Conservation (phyloP, 1,140 invertebrate species). For the Zaprionus nigranus region DNA sequence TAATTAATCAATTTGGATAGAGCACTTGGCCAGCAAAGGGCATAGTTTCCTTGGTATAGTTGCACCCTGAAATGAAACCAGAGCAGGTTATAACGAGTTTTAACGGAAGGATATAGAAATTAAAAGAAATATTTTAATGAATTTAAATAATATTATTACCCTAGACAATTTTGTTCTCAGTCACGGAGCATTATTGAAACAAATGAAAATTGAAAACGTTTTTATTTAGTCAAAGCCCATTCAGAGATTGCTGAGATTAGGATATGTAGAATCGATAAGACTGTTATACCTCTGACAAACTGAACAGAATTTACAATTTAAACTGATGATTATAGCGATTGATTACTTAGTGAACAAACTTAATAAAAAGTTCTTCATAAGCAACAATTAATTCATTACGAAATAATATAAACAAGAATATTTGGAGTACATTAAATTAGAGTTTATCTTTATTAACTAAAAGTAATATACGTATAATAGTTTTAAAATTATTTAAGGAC, state of each 20-base stretch:
- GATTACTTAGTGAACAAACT: no score
- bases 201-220: constrained; percentile 15
- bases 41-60: constrained; percentile 65
- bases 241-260: constrained; percentile 2
- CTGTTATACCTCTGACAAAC: not conserved
- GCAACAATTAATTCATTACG: no score
- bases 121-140: not conserved
- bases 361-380: no score
- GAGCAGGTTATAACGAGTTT: not conserved
- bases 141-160: constrained; percentile 33
- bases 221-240: not conserved
- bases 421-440: not conserved
- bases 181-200: constrained; percentile 22
- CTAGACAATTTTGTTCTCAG: constrained; percentile 44
- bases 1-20: constrained; percentile 68
- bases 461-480: no score
- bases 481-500: no score
- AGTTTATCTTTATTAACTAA: no score
- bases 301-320: not conserved
- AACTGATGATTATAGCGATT: not conserved
- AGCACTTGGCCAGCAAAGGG: constrained; percentile 74
- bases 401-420: not conserved
- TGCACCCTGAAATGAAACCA: constrained; percentile 14
- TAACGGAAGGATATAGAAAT: not conserved
- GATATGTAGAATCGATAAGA: no score